Evolutionary conservation across 2,888 invertebrate genomes (phyloP), one percentile per base, ranked within the genome.

Genomic region (Drosophila pegasa): DNA sequence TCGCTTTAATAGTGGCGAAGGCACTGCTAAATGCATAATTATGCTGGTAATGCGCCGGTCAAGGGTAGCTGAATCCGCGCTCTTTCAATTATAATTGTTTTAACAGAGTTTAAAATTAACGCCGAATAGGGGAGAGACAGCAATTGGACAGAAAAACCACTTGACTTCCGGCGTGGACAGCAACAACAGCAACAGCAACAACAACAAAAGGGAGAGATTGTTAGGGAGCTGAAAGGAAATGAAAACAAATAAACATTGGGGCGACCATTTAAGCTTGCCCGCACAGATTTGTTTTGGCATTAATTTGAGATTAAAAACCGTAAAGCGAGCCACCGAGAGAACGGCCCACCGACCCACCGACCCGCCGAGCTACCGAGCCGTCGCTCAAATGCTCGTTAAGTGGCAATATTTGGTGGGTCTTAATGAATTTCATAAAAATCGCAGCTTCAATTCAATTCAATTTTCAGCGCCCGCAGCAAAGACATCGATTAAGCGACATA

Each of bases 1-100:
- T 80, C 72, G 74, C 71, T 57, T 68, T 80, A 83, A 89, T 75
- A 77, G 83, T 79, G 78, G 68, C 78, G 65, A 67, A 80, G 29
- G 12, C 73, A 83, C 61, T 57, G 78, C 71, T 86, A 83, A 86
- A 88, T 74, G 69, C 72, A 68, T 86, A 89, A 88, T 86, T 89
- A 87, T 86, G 83, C 84, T 78, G 87, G 87, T 78, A 74, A 86
- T 75, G 85, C 56, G 55, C 56, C 59, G 75, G 76, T 62, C 71
- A 70, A 67, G 58, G 67, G 64, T 63, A 50, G 55, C 31, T 51
- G 60, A 52, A 33, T 48, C 37, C 25, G 38, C 52, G 58, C 51
- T 20, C 50, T 65, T 83, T 83, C 71, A 80, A 72, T 86, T 80
- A 81, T 72, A 86, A 83, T 83, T 83, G 79, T 83, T 79, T 86